Conservation (phyloP, 2,888 invertebrate species). For the Drosophila nr. fundita region DNA sequence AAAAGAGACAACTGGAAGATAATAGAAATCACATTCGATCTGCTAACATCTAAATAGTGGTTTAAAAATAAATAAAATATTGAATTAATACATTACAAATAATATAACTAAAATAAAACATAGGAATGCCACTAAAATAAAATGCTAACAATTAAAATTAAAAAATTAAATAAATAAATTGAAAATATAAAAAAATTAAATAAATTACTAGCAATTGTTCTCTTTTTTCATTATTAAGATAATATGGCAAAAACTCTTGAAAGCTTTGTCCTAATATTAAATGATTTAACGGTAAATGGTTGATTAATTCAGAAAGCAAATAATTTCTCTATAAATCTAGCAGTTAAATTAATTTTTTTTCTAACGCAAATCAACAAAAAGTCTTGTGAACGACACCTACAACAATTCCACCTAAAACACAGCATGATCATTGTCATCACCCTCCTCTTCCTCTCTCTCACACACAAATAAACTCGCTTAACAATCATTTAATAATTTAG, state of each 20-base stretch:
- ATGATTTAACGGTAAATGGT: background rate
- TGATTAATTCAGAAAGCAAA: background rate
- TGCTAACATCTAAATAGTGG: conserved; percentile 23
- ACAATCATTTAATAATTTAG: conserved; percentile 77
- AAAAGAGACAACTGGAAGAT: background rate
- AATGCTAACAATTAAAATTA: background rate
- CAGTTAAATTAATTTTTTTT: conserved; percentile 8
- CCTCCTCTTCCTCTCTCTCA: background rate
- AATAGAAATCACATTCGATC: background rate
- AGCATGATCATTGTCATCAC: conserved; percentile 17
- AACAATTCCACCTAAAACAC: background rate
- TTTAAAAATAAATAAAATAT: background rate
- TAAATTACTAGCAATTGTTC: background rate
- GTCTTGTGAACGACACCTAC: conserved; percentile 36
- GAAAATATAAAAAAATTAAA: background rate
- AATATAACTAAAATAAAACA: conserved; percentile 6
- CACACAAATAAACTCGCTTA: conserved; percentile 46
- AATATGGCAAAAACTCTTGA: background rate
- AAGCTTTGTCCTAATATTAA: background rate
- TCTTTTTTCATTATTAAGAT: conserved; percentile 4
- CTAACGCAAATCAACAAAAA: conserved; percentile 6
- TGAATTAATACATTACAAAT: background rate
- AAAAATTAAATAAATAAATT: background rate
- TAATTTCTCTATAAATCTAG: background rate
- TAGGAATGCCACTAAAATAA: background rate